Percentiles rank a stretch among this genome's conserved stretches.
These are phyloP conservation scores for Callocephalon fimbriatum DNA, from an alignment of 2,113 vertebrate genomes.

Conservation along the genomic window DNA sequence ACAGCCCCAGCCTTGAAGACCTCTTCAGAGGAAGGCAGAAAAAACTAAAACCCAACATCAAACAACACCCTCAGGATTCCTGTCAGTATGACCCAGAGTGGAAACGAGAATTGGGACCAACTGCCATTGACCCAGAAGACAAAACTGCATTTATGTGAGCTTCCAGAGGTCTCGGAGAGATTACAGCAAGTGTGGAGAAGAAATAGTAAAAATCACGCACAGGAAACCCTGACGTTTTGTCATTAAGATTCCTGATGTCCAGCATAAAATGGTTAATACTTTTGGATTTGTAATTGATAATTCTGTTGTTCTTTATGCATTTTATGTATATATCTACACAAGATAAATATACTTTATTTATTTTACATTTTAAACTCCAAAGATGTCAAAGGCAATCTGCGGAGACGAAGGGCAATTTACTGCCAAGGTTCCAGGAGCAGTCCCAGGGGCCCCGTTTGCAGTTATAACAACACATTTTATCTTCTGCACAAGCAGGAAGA, in stretches of 20 bases:
- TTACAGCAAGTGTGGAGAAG: neutral
- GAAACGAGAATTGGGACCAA: neutral
- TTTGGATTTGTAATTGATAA: neutral
- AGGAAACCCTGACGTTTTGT: neutral
- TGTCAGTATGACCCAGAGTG: neutral
- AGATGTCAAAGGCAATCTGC: neutral
- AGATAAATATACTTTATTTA: neutral
- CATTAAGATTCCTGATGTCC: neutral
- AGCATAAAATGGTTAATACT: neutral
- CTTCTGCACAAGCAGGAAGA: constrained; percentile 8
- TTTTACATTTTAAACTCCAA: neutral
- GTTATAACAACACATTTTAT: constrained; percentile 53
- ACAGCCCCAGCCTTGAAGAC: neutral
- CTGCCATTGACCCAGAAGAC: neutral
- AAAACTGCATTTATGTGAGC: neutral
- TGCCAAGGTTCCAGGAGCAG: constrained; percentile 12
- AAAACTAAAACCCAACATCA: neutral
- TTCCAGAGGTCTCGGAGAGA: neutral
- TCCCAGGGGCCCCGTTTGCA: constrained; percentile 33
- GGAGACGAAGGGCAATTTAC: neutral
- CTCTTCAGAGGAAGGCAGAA: neutral
- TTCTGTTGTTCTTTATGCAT: neutral
- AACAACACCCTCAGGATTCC: neutral
- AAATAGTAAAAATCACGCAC: neutral
- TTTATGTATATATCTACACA: neutral